These are phyloP conservation scores for Parochlus steinenii DNA, from an alignment of 2,888 invertebrate species.

Conservation along the genomic window DNA sequence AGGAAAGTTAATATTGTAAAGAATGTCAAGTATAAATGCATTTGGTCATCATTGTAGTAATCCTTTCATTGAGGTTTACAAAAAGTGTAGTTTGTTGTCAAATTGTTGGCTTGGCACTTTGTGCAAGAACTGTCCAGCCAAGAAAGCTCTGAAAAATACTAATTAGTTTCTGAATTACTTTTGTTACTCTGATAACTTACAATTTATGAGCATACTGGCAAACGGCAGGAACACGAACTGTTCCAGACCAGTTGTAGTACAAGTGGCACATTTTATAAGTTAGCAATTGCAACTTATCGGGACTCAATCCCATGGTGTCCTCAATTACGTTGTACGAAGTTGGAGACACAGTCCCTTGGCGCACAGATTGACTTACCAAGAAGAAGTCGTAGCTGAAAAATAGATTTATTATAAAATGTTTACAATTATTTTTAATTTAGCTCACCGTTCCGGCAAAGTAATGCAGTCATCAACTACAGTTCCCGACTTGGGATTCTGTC, in stretches of 20 bases:
- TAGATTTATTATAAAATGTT: background rate
- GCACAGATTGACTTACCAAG: slow-evolving; percentile 70
- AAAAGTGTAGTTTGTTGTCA: slow-evolving; percentile 47
- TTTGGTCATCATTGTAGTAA: no score
- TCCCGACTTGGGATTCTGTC: slow-evolving; percentile 42
- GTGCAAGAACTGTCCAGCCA: slow-evolving; percentile 69
- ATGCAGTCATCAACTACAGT: slow-evolving; percentile 50
- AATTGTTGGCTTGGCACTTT: slow-evolving; percentile 41
- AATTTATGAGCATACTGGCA: slow-evolving; percentile 83
- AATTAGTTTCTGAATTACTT: no score
- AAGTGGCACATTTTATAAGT: slow-evolving; percentile 65
- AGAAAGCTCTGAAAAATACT: no score
- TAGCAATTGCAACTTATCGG: slow-evolving; percentile 62
- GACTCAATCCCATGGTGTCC: slow-evolving; percentile 50
- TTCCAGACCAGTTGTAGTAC: slow-evolving; percentile 74
- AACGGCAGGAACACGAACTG: slow-evolving; percentile 67
- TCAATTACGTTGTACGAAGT: slow-evolving; percentile 77
- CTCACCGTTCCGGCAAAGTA: slow-evolving; percentile 39
- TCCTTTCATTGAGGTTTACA: no score
- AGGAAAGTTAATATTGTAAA: no score
- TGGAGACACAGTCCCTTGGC: slow-evolving; percentile 81
- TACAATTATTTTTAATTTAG: no score
- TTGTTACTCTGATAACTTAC: slow-evolving; percentile 66
- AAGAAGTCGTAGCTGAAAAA: slow-evolving; percentile 61
- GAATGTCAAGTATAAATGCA: no score